Conservation (phyloP, 2,888 invertebrate genomes). For the Euzophera pinguis region DNA sequence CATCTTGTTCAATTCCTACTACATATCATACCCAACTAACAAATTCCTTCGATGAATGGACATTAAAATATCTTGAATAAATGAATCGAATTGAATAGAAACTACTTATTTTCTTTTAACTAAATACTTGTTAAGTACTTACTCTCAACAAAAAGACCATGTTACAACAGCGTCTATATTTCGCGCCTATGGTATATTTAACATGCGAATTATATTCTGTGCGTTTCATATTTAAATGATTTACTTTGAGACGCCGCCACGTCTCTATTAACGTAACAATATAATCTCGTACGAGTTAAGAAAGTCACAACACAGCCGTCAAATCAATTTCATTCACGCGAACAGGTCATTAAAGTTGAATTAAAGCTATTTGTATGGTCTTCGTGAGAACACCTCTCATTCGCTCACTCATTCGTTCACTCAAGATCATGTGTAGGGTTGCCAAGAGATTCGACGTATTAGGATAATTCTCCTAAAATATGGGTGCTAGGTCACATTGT, state of each 20-base stretch:
- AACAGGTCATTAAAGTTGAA: slow-evolving; percentile 73
- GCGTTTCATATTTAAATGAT: not conserved
- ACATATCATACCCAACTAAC: not conserved
- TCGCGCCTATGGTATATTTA: not conserved
- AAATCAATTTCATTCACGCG: slow-evolving; percentile 78
- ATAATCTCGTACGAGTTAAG: slow-evolving; percentile 28
- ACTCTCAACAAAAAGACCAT: not conserved
- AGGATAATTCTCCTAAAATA: too few species aligned
- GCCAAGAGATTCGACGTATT: slow-evolving; percentile 12
- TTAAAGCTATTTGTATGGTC: slow-evolving; percentile 60
- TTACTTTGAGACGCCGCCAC: slow-evolving; percentile 9
- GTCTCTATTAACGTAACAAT: slow-evolving; percentile 22
- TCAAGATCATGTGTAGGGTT: slow-evolving; percentile 55
- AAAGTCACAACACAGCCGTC: slow-evolving; percentile 60
- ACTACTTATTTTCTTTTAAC: not conserved
- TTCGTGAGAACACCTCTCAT: slow-evolving; percentile 64
- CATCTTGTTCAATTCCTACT: too few species aligned
- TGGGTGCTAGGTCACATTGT: too few species aligned
- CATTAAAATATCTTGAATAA: not conserved
- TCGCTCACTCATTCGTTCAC: slow-evolving; percentile 50
- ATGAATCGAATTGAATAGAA: not conserved
- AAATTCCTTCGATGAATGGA: not conserved
- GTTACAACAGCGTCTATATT: not conserved
- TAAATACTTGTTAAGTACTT: not conserved
- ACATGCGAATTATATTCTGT: not conserved